phyloP scores from a whole-genome alignment of 2,797 vertebrate species.

The Brachyrhaphis roseni region DNA sequence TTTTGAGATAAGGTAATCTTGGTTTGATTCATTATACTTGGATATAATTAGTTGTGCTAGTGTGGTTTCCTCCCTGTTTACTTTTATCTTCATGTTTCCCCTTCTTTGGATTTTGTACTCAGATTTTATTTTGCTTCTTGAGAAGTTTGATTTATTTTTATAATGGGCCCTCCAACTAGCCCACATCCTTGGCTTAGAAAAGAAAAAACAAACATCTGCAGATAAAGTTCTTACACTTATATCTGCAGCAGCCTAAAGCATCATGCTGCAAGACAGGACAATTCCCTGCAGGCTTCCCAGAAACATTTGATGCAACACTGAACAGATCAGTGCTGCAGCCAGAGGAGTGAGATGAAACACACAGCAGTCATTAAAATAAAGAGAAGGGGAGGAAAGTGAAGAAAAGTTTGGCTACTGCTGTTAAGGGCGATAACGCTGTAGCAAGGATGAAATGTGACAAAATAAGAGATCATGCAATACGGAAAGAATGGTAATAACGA shows the following conservation, averaged over 20 bases:
- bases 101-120: background rate
- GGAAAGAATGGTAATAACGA: background rate
- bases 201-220: background rate
- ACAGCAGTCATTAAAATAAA: constrained; percentile 15
- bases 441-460: background rate
- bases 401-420: background rate
- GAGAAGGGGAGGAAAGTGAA: background rate
- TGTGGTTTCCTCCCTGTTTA: background rate
- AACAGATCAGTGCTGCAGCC: constrained; percentile 23
- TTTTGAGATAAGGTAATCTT: background rate
- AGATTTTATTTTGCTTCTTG: background rate
- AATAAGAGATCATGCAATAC: background rate
- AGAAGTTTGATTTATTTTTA: background rate
- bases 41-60: too few relatives aligned
- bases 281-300: constrained; percentile 20
- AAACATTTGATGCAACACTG: constrained; percentile 18
- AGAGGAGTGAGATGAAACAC: constrained; percentile 15
- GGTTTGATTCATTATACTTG: background rate
- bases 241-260: background rate
- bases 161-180: background rate
- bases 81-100: background rate
- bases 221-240: background rate
- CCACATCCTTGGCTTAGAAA: background rate
- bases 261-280: background rate
- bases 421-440: background rate